Evolutionary conservation across 2,797 vertebrate genomes (phyloP).

Genomic region (Aotus griseimembra): DNA sequence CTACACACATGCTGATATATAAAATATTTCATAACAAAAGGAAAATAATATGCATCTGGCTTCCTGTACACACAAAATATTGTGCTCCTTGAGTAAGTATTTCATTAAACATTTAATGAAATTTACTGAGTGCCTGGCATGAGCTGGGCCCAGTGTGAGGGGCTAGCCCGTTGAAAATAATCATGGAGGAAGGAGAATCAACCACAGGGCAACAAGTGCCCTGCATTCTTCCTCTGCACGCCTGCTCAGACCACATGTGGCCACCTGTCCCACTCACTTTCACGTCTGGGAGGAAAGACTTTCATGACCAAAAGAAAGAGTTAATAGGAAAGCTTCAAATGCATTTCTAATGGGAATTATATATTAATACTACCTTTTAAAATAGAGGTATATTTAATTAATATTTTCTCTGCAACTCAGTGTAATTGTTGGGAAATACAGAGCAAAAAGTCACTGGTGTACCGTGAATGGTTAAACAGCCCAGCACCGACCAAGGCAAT

Average conservation of each 20-base stretch:
- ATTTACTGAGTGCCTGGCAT: not conserved
- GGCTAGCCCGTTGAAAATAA: not conserved
- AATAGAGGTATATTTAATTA: not conserved
- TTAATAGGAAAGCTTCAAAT: not conserved
- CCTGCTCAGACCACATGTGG: not conserved
- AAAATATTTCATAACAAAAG: slow-evolving; percentile 15
- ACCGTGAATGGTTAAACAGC: not conserved
- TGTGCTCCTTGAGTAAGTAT: not conserved
- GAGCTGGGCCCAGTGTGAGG: not conserved
- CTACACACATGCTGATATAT: not conserved
- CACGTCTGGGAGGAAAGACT: not conserved
- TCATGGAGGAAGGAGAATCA: not conserved
- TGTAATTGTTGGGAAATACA: not conserved
- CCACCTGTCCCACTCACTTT: not conserved
- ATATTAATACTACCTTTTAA: not conserved
- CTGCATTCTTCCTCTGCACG: not conserved
- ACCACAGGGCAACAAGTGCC: accelerated
- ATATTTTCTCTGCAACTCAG: not conserved
- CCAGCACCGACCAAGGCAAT: not conserved
- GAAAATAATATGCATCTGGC: not conserved
- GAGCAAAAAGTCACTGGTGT: not conserved
- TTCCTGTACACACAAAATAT: not conserved
- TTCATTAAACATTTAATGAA: not conserved
- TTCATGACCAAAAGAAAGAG: not conserved
- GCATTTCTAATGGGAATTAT: not conserved